Conservation (phyloP, 2,113 vertebrate species). For the Mola mola region DNA sequence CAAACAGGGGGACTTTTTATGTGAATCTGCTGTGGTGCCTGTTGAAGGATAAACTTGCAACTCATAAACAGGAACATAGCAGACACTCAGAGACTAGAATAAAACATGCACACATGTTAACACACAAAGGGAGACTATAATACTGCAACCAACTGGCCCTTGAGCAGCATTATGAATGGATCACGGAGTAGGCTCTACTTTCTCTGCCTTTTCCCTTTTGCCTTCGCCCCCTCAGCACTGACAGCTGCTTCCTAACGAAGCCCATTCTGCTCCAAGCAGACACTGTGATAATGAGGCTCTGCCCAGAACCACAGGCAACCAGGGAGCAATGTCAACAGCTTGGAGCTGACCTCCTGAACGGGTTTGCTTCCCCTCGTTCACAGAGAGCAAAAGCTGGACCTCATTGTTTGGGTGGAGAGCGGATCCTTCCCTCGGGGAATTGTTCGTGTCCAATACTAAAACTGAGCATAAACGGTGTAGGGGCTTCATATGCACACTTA, state of each 20-base stretch:
- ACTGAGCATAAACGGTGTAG: constrained; percentile 49
- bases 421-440: constrained; percentile 71
- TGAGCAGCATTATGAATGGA: constrained; percentile 64
- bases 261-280: constrained; percentile 76
- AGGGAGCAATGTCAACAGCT: constrained; percentile 81
- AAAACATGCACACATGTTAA: background rate
- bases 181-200: constrained; percentile 63
- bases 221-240: constrained; percentile 75
- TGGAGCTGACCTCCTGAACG: constrained; percentile 79
- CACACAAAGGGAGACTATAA: constrained; percentile 31
- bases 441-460: constrained; percentile 69
- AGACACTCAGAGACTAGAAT: constrained; percentile 14
- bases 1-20: constrained; percentile 15
- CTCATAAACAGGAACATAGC: background rate
- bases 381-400: constrained; percentile 72
- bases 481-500: constrained; percentile 58
- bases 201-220: constrained; percentile 67
- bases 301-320: constrained; percentile 77
- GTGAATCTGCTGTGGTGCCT: constrained; percentile 30
- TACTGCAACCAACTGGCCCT: constrained; percentile 66
- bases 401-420: constrained; percentile 76
- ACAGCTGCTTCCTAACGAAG: constrained; percentile 82
- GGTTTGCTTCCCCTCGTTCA: constrained; percentile 71
- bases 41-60: constrained; percentile 34
- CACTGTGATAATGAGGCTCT: constrained; percentile 81